These are phyloP conservation scores for Parthenolecanium corni DNA, from an alignment of 2,888 invertebrate species.

Conservation along the genomic window DNA sequence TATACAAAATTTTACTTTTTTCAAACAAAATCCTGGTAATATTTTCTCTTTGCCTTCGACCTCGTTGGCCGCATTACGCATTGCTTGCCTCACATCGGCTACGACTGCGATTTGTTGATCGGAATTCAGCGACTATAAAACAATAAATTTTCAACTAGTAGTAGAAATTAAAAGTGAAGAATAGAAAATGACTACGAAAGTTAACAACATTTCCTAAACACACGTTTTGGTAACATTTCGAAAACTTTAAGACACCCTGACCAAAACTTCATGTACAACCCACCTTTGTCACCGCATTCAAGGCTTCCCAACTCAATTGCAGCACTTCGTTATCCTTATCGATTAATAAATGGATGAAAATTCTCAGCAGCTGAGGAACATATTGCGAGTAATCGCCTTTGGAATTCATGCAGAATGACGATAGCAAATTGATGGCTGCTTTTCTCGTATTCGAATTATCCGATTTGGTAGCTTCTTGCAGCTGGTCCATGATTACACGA, in stretches of 20 bases:
- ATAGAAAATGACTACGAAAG: too few relatives aligned
- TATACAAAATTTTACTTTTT: constrained; percentile 48
- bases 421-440: constrained; percentile 74
- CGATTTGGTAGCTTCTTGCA: constrained; percentile 63
- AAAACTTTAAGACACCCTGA: too few relatives aligned
- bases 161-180: too few relatives aligned
- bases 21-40: constrained; percentile 84
- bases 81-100: constrained; percentile 79
- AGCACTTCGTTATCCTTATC: constrained; percentile 69
- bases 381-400: constrained; percentile 78
- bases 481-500: constrained; percentile 71
- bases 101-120: constrained; percentile 77
- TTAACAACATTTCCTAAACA: too few relatives aligned
- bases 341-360: constrained; percentile 72
- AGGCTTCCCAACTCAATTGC: constrained; percentile 80
- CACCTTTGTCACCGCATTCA: constrained; percentile 75
- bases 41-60: constrained; percentile 57
- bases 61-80: constrained; percentile 80
- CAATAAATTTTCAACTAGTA: neutral
- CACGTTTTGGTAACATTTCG: too few relatives aligned
- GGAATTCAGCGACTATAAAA: constrained; percentile 58
- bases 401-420: constrained; percentile 80
- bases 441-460: constrained; percentile 54
- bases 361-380: constrained; percentile 75
- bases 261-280: constrained; percentile 27